phyloP scores from a whole-genome alignment of 2,888 invertebrate genomes.

The Eretmocerus hayati region DNA sequence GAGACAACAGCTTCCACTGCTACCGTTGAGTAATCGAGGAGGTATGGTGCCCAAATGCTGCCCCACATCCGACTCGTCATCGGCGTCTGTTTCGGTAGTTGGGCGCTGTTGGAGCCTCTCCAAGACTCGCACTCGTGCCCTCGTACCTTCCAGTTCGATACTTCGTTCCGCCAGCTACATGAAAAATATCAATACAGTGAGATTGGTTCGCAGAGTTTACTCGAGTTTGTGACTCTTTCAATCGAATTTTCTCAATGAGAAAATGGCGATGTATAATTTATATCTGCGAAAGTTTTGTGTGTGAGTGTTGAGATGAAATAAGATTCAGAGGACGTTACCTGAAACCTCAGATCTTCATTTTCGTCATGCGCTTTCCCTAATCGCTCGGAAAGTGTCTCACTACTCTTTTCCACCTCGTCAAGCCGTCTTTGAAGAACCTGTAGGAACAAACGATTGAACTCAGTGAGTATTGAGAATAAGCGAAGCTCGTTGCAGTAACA shows the following conservation, averaged over 20 bases:
- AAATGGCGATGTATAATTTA: too few species aligned
- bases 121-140: constrained; percentile 67
- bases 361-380: constrained; percentile 69
- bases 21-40: background rate
- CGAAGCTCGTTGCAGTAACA: too few species aligned
- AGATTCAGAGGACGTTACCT: constrained; percentile 54
- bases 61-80: constrained; percentile 41
- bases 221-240: too few species aligned
- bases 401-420: constrained; percentile 62
- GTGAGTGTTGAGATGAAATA: too few species aligned
- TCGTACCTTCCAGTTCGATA: constrained; percentile 76
- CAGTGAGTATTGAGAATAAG: too few species aligned
- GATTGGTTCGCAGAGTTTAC: background rate
- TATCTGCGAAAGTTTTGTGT: too few species aligned
- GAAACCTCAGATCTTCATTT: constrained; percentile 75
- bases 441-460: constrained; percentile 27
- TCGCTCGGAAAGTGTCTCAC: constrained; percentile 59
- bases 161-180: constrained; percentile 70
- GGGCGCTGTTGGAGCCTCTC: constrained; percentile 52
- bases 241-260: too few species aligned
- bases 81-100: constrained; percentile 46
- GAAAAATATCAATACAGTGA: background rate
- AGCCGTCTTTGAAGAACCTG: constrained; percentile 69
- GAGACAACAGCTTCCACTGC: background rate
- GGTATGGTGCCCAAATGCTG: background rate